Percentiles rank a stretch among this genome's conserved stretches.
Conservation (phyloP, 2,888 invertebrate species). For the Oscheius sp. region DNA sequence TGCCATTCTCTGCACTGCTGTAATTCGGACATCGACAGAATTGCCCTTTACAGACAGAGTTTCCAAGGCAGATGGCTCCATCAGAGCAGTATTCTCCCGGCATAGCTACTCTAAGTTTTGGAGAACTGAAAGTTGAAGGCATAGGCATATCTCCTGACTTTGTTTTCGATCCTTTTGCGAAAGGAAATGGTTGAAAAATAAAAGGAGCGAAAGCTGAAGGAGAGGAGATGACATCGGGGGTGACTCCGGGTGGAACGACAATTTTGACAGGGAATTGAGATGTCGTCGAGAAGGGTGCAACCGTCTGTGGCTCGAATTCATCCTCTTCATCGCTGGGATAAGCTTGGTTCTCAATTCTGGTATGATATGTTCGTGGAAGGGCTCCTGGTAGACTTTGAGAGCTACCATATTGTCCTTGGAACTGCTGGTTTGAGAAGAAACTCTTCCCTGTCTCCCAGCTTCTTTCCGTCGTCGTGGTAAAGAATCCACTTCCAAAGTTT, state of each 20-base stretch:
- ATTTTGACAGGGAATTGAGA: slow-evolving; percentile 10
- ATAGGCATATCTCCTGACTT: slow-evolving; percentile 35
- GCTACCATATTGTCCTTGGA: not conserved
- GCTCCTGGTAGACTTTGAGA: not conserved
- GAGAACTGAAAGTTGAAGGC: not conserved
- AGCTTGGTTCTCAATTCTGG: not conserved
- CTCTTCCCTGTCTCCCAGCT: not conserved
- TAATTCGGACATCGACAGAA: slow-evolving; percentile 64
- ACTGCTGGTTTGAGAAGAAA: not conserved
- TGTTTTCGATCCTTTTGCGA: slow-evolving; percentile 40
- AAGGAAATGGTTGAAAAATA: slow-evolving; percentile 30
- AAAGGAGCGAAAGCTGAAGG: slow-evolving; percentile 29
- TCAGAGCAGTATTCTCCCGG: slow-evolving; percentile 66
- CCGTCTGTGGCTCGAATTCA: not conserved
- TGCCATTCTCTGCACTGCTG: slow-evolving; percentile 54
- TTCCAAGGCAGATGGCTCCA: slow-evolving; percentile 57
- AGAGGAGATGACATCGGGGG: slow-evolving; percentile 29
- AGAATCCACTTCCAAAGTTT: not conserved
- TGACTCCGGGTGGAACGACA: not conserved
- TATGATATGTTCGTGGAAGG: not conserved
- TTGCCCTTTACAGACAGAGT: slow-evolving; percentile 55
- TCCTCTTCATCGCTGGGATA: not conserved
- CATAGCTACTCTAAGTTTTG: slow-evolving; percentile 48
- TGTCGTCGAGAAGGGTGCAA: not conserved
- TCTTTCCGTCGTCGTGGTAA: not conserved